These are phyloP conservation scores for Meloidogyne hapla DNA, from an alignment of 1,140 invertebrate species.

Conservation along the genomic window DNA sequence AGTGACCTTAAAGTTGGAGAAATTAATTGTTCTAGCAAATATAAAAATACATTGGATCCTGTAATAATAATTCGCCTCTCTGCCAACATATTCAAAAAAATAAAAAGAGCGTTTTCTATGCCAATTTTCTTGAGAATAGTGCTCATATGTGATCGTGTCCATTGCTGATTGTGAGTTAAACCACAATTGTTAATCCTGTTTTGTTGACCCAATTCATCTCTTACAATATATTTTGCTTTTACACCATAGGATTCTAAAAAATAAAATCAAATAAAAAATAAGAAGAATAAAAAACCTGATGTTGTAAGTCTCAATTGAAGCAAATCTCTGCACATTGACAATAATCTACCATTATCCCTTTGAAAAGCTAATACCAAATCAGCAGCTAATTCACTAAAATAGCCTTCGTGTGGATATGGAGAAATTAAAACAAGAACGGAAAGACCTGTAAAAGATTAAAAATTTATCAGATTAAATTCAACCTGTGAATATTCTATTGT, in stretches of 20 bases:
- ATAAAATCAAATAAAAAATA: constrained; percentile 12
- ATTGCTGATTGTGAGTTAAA: constrained; percentile 16
- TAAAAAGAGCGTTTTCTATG: constrained; percentile 40
- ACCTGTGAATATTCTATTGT: background rate
- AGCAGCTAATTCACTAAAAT: constrained; percentile 43
- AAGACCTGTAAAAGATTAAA: constrained; percentile 7
- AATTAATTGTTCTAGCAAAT: background rate
- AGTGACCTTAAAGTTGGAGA: constrained; percentile 29
- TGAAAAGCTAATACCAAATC: constrained; percentile 37
- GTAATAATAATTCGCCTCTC: constrained; percentile 46
- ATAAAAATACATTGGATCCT: constrained; percentile 40
- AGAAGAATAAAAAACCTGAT: constrained; percentile 29
- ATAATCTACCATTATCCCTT: constrained; percentile 37
- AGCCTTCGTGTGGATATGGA: constrained; percentile 36
- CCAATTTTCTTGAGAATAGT: constrained; percentile 40
- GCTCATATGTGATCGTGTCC: constrained; percentile 27
- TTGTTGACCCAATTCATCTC: constrained; percentile 1
- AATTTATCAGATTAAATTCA: background rate
- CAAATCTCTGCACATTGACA: constrained; percentile 38
- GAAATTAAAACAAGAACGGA: constrained; percentile 47
- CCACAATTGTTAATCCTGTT: too few relatives aligned
- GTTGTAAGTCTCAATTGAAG: constrained; percentile 38
- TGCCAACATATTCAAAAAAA: constrained; percentile 44
- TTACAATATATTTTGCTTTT: constrained; percentile 31
- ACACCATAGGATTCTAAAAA: constrained; percentile 25